Evolutionary conservation across 2,113 vertebrate genomes (phyloP), one percentile per base, ranked within the genome.

Genomic region (Callipepla californica): DNA sequence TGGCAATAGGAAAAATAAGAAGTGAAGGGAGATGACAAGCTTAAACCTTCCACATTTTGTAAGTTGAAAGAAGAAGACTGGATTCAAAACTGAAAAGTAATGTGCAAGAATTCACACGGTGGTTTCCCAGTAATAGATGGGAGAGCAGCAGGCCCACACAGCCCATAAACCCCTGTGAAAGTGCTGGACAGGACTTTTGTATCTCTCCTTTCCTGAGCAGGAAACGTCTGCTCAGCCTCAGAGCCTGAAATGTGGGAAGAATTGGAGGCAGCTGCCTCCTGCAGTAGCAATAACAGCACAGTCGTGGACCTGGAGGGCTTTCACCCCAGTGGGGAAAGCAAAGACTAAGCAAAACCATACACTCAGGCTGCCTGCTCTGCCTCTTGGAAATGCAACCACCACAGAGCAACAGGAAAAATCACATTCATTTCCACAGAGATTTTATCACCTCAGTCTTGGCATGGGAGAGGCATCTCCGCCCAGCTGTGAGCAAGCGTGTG

Each of bases 391-490:
- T 72, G 48, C 51, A 74, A n/a, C 72, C 7, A 3, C 72, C 90
- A 90, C 14, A 47, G 45, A 79, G 58, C 74, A 90, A 82, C 59
- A 90, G 85, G 77, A 92, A 91, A 96, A 94, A 88, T 90, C 72
- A 85, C 51, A 82, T 93, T 93, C 36, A 85, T 91, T 89, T 95
- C 96, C 94, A 90, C 72, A 80, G 89, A 87, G 88, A 95, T 93
- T 91, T 95, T 96, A 96, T 97, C 94, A 95, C 80, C 92, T 91
- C 93, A 77, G 91, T 94, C 85, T 97, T 96, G 89, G 94, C 92
- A 96, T 22, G 53, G 83, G 91, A 96, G 97, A 94, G 87, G 91
- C 91, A 93, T 95, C 97, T 96, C 96, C 96, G 84, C 96, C 96
- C 94, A 96, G 90, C 95, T 95, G 91, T 90, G 92, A 96, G 94